These are phyloP conservation scores for Gambusia affinis DNA, from an alignment of 2,113 vertebrate genomes.

Conservation along the genomic window DNA sequence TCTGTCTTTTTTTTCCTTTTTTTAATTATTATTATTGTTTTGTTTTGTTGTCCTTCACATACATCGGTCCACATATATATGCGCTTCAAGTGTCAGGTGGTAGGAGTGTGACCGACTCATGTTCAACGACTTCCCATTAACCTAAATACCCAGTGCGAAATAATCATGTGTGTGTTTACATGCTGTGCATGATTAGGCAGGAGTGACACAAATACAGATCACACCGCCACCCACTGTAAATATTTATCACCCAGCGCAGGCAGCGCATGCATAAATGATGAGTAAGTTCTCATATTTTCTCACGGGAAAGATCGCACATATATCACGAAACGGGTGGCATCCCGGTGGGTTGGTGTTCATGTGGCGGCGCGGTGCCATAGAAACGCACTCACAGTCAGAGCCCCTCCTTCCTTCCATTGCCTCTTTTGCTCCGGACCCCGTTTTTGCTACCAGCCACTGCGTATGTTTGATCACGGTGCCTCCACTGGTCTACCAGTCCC, in stretches of 20 bases:
- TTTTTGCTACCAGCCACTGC: conserved; percentile 63
- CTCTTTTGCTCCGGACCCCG: conserved; percentile 69
- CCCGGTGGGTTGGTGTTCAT: not conserved
- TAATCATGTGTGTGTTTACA: conserved; percentile 79
- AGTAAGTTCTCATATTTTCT: conserved; percentile 31
- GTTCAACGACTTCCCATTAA: conserved; percentile 76
- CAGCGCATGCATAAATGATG: conserved; percentile 41
- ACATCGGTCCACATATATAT: conserved; percentile 29
- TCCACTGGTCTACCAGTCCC: conserved; percentile 67
- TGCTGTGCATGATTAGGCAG: conserved; percentile 73
- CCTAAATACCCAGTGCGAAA: conserved; percentile 64
- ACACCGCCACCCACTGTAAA: conserved; percentile 60
- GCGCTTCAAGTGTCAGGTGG: conserved; percentile 44
- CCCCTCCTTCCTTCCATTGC: conserved; percentile 53
- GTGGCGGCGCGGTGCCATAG: not conserved
- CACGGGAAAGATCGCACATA: conserved; percentile 7
- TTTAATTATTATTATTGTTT: conserved; percentile 32
- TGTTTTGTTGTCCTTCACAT: conserved; percentile 49
- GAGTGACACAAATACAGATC: conserved; percentile 70
- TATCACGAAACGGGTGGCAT: not conserved
- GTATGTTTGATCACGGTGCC: conserved; percentile 67
- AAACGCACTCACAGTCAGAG: conserved; percentile 31
- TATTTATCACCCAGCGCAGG: conserved; percentile 57
- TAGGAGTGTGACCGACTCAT: conserved; percentile 62
- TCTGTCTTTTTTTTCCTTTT: conserved; percentile 52